phyloP scores from a whole-genome alignment of 2,113 vertebrate species.

The Varanus komodoensis region DNA sequence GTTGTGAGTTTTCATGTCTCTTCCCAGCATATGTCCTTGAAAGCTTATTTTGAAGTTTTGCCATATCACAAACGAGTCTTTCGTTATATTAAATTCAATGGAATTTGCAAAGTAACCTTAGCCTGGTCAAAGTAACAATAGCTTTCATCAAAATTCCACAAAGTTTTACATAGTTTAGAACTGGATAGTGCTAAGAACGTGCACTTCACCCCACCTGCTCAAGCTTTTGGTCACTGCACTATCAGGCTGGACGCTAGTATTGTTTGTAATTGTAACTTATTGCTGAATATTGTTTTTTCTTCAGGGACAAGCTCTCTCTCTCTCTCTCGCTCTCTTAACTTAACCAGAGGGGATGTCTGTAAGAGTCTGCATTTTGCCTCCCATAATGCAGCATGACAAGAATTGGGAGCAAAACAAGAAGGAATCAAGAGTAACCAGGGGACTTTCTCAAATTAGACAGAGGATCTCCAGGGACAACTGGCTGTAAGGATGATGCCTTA shows the following conservation, averaged over 20 bases:
- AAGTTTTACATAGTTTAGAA: not conserved
- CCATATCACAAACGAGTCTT: not conserved
- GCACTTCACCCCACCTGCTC: not conserved
- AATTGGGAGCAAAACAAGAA: conserved; percentile 37
- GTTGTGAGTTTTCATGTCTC: not conserved
- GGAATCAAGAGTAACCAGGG: not conserved
- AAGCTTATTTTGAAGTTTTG: not conserved
- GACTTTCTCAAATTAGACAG: accelerated
- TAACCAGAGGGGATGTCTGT: not conserved
- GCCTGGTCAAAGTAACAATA: not conserved
- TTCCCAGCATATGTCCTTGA: not conserved
- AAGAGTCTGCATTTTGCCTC: not conserved
- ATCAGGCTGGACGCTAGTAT: not conserved
- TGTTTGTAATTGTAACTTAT: not conserved
- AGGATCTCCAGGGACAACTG: not conserved
- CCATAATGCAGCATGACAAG: not conserved
- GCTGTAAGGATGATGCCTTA: not conserved
- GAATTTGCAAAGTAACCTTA: not conserved
- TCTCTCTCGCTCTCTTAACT: not conserved
- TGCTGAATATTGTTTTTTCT: not conserved
- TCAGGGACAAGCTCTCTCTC: not conserved
- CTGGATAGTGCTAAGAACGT: not conserved
- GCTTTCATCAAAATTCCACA: not conserved
- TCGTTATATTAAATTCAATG: not conserved
- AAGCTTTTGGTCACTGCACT: not conserved